Evolutionary conservation across 2,797 vertebrate species (phyloP).

Genomic region (Galago senegalensis): DNA sequence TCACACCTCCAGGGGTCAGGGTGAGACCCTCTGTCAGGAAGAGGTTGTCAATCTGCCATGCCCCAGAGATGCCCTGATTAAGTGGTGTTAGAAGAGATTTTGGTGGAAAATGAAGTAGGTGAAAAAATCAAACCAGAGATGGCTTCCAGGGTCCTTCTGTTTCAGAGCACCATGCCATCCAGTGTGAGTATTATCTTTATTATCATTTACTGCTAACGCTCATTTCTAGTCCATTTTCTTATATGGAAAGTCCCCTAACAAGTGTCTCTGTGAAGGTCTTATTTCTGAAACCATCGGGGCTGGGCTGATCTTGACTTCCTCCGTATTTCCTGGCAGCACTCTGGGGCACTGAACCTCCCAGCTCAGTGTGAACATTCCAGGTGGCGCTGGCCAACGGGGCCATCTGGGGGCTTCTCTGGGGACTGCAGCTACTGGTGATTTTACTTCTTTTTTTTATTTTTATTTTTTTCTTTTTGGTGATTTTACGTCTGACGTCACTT

Average conservation of each 20-base stretch:
- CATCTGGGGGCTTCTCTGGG: neutral
- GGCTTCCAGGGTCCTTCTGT: neutral
- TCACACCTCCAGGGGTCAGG: rapidly evolving
- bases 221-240: neutral
- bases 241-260: neutral
- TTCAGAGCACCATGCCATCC: neutral
- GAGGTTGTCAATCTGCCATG: neutral
- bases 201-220: neutral
- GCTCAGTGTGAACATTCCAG: rapidly evolving
- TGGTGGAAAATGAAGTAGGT: neutral
- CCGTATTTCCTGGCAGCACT: neutral
- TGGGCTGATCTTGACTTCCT: neutral
- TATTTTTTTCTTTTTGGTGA: too few relatives aligned
- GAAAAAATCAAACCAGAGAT: neutral
- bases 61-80: neutral
- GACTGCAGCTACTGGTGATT: neutral
- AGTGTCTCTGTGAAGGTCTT: neutral
- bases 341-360: too few relatives aligned
- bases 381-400: rapidly evolving
- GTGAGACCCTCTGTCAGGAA: neutral
- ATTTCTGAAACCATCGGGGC: neutral
- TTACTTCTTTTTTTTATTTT: too few relatives aligned
- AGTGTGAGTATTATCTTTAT: neutral
- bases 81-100: neutral
- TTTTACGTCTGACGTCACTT: neutral